Evolutionary conservation across 2,113 vertebrate genomes (phyloP).

Genomic region (Sorex fumeus): DNA sequence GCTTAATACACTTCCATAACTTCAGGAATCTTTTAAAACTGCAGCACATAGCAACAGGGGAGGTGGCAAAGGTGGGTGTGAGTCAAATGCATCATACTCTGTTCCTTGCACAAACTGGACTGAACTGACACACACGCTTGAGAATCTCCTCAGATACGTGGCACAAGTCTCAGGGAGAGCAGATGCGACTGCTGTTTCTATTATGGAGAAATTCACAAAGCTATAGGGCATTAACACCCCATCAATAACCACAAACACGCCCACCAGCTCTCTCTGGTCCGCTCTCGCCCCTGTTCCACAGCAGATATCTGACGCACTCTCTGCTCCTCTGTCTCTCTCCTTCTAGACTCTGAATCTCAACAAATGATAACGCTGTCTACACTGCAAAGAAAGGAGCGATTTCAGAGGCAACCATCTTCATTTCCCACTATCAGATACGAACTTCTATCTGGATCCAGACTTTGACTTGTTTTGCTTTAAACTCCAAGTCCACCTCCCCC

Average conservation of each 20-base stretch:
- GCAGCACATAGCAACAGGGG: neutral
- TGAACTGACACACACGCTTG: neutral
- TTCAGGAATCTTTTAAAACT: neutral
- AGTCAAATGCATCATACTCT: neutral
- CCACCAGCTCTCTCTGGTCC: neutral
- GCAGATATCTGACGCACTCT: neutral
- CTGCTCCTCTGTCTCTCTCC: neutral
- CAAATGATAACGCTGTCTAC: neutral
- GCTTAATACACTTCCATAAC: neutral
- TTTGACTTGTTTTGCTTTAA: neutral
- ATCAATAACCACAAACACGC: neutral
- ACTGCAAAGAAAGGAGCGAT: neutral
- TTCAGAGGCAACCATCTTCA: neutral
- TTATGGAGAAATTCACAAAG: neutral
- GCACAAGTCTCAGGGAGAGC: neutral
- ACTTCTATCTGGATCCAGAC: neutral
- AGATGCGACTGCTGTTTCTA: neutral
- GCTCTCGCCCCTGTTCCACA: neutral
- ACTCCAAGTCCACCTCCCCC: neutral
- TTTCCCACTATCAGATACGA: neutral
- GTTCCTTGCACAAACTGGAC: neutral
- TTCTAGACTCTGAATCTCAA: neutral
- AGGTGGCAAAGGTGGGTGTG: neutral
- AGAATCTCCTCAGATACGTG: neutral
- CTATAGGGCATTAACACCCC: rapidly evolving